Evolutionary conservation across 2,113 vertebrate genomes (phyloP), one percentile per base, ranked within the genome.

Genomic region (Thinocorus orbignyianus): DNA sequence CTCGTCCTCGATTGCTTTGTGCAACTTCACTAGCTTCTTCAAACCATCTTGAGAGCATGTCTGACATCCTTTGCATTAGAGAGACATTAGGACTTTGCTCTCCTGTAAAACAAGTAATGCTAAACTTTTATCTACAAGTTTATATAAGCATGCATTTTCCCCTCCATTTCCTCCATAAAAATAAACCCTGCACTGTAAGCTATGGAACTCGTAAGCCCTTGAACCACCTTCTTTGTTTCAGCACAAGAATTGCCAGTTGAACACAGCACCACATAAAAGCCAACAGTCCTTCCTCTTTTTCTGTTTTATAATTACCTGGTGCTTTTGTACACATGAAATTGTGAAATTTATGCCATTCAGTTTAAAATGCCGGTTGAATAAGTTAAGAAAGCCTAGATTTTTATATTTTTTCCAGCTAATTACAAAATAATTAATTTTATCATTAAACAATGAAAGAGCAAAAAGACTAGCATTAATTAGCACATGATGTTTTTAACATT

Each of bases 11-110:
- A 96, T 97, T 99, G 98, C 98, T 98, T 95, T 99, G 99, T 57
- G 99, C 99, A 72, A 98, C 98, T 95, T 99, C 99, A 39, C 99
- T 99, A 92, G 99, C 99, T 97, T 99, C 99, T 97, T 99, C 99
- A 92, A 99, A 99, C 99, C 99, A 99, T 44, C 99, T 98, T 24
- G 99, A 99, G 83, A 99, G 97, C 99, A 99, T 99, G 94, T 99
- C 99, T 3, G 99, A 99, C 99, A 99, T 99, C 95, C 99, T 98
- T 97, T 99, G 99, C 99, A 99, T 99, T 97, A 99, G 92, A 52
- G 99, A 99, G 9, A 99, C 99, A 8, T 99, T 99, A 44, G 99
- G 99, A 95, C 99, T 99, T 92, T 99, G 99, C 72, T 99, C 99
- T 58, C 99, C 99, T 99, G 84, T 13, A 95, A 93, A 81, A 95